Base-by-base conservation (phyloP, 2,888 invertebrate genomes). In the Drosophila nr. perissopoda region DNA sequence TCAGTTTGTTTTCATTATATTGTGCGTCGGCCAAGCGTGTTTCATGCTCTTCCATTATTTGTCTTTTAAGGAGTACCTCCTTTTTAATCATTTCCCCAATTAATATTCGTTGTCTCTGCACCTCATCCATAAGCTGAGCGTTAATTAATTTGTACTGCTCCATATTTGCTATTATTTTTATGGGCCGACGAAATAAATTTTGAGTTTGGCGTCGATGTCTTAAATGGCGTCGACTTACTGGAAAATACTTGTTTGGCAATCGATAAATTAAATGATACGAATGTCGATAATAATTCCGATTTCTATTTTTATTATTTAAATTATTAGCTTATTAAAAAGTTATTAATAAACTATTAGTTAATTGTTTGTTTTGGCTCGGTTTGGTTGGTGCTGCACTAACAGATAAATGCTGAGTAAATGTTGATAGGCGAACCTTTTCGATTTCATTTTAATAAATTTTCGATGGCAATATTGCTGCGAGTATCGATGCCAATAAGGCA, bases 41-140 rank as follows among this genome's bases (percentile, higher is more conserved):
- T 62, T 78, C 77, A 7, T 48, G 75, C n/a, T 75, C 78, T n/a
- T 78, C 63, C 31, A 75, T 45, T 21, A 75, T 45, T 21, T 75
- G 61, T 1, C 21, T 67, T 40, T 78, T 67, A 0, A 78, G 71
- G 10, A 49, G 18, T 1, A 71, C 8, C 2, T 75, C 64, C 0
- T 33, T 40, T 36, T 52, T 61, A 1, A 25, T 10, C 71, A 78
- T 34, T 45, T 65, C 48, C 0, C 38, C 45, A 49, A 78, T 71
- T 0, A 54, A 25, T 34, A 52, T 42, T 8, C 77, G 59, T 33
- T 78, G 77, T 18, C 27, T 62, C 16, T 78, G 77, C n/a, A 78
- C 71, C 36, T 78, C 75, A 21, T 56, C 31, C 38, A 69, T 69
- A 27, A 69, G 18, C 49, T 69, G 48, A 11, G 69, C 69, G 27